Percentiles rank a stretch among this genome's conserved stretches.
Conservation (phyloP, 1,140 invertebrate genomes). For the Trinorchestia longiramus region DNA sequence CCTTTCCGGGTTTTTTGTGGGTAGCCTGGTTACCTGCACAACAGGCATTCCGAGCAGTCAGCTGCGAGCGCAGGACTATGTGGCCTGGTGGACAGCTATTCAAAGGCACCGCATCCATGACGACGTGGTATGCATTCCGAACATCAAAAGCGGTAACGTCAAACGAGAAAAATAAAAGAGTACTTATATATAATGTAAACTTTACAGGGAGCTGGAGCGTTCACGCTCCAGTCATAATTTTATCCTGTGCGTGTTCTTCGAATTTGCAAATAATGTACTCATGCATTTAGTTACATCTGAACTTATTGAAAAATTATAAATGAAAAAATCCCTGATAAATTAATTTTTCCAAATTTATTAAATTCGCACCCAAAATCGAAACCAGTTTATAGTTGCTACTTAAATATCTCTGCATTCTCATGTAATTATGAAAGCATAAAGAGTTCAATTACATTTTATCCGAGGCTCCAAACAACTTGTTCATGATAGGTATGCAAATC, state of each 20-base stretch:
- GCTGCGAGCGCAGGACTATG: not conserved
- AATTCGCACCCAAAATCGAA: too few relatives aligned
- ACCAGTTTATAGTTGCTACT: too few relatives aligned
- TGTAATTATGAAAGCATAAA: not conserved
- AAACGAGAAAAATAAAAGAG: not conserved
- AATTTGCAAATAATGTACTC: not conserved
- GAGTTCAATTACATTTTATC: not conserved
- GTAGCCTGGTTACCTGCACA: not conserved
- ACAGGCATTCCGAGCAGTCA: constrained; percentile 44
- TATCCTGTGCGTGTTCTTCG: not conserved
- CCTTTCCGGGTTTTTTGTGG: constrained; percentile 47
- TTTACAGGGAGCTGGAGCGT: not conserved
- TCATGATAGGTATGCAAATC: not conserved
- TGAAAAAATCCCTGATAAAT: too few relatives aligned
- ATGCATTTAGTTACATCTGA: too few relatives aligned
- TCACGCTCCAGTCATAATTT: not conserved
- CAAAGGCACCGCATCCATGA: not conserved
- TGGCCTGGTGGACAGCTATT: not conserved
- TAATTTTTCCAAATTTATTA: too few relatives aligned
- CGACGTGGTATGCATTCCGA: not conserved
- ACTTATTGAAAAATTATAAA: too few relatives aligned
- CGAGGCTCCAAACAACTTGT: not conserved
- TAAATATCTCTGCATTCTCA: not conserved
- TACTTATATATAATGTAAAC: not conserved
- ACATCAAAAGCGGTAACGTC: not conserved